phyloP scores from a whole-genome alignment of 2,797 vertebrate species.

The Enteromius thamalakanensis region DNA sequence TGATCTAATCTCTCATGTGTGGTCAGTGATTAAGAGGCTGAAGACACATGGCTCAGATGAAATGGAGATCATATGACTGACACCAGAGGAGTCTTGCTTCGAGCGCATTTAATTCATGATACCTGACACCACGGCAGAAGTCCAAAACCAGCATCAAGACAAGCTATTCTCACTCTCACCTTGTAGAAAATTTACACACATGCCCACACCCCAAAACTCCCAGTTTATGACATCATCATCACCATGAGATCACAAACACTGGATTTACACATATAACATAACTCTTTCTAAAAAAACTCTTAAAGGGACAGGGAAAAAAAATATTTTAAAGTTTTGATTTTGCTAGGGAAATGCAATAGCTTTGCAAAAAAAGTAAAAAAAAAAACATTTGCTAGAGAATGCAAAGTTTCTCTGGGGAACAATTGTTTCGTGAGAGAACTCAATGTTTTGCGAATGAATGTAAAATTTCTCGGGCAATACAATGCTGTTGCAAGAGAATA shows the following conservation, averaged over 20 bases:
- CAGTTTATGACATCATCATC: conserved; percentile 26
- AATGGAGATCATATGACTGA: conserved; percentile 30
- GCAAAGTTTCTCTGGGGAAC: background rate
- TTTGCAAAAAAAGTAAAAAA: background rate
- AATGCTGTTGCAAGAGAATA: background rate
- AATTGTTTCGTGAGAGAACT: background rate
- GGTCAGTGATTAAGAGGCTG: conserved; percentile 29
- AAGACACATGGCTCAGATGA: conserved; percentile 10
- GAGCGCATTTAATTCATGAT: conserved; percentile 23
- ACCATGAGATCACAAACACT: conserved; percentile 13
- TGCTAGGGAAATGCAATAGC: background rate
- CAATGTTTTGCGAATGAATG: background rate
- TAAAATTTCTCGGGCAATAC: background rate
- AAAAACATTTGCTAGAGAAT: background rate
- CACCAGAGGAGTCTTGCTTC: conserved; percentile 26
- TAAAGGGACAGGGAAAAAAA: background rate
- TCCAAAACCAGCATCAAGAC: conserved; percentile 60
- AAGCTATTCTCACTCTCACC: conserved; percentile 71
- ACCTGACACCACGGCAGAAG: conserved; percentile 55
- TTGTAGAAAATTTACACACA: conserved; percentile 49
- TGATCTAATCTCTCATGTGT: conserved; percentile 20
- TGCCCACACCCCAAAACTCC: conserved; percentile 12
- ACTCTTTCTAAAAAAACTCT: background rate
- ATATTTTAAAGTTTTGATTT: background rate
- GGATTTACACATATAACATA: background rate